phyloP scores from a whole-genome alignment of 2,888 invertebrate genomes.

The Halocaridina rubra region DNA sequence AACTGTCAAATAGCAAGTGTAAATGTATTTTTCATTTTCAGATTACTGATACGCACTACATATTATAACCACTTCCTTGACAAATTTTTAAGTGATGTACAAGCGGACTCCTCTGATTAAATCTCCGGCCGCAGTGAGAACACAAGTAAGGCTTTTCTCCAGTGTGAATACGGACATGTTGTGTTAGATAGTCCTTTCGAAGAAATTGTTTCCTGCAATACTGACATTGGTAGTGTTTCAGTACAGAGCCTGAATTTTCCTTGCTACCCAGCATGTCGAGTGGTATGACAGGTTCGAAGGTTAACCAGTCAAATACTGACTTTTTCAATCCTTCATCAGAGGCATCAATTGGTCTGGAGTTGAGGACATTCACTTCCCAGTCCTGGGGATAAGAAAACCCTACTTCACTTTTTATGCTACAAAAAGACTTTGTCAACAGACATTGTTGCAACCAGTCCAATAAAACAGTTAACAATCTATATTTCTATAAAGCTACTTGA shows the following conservation, averaged over 20 bases:
- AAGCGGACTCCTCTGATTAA: constrained; percentile 52
- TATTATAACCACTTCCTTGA: background rate
- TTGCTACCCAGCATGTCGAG: background rate
- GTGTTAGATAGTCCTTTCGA: constrained; percentile 53
- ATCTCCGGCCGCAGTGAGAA: constrained; percentile 52
- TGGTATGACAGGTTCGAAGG: constrained; percentile 10
- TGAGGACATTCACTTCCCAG: constrained; percentile 40
- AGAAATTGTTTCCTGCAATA: constrained; percentile 52
- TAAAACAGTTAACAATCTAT: no score
- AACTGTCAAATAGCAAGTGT: no score
- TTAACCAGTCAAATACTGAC: constrained; percentile 20
- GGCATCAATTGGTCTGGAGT: constrained; percentile 25
- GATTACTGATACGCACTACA: background rate
- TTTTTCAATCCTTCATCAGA: background rate
- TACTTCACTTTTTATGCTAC: constrained; percentile 35
- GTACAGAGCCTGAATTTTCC: background rate
- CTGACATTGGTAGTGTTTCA: constrained; percentile 46
- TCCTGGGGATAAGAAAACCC: constrained; percentile 54
- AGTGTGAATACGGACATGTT: constrained; percentile 58
- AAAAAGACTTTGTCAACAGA: no score
- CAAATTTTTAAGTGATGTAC: constrained; percentile 50
- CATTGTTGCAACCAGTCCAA: no score
- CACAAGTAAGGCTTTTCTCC: constrained; percentile 57
- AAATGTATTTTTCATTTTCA: no score
- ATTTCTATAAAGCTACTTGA: no score